A percentile compares a stretch with the other conserved stretches of the same genome.
Evolutionary conservation across 2,113 vertebrate species (phyloP).

Genomic region (Mystacornis crossleyi): DNA sequence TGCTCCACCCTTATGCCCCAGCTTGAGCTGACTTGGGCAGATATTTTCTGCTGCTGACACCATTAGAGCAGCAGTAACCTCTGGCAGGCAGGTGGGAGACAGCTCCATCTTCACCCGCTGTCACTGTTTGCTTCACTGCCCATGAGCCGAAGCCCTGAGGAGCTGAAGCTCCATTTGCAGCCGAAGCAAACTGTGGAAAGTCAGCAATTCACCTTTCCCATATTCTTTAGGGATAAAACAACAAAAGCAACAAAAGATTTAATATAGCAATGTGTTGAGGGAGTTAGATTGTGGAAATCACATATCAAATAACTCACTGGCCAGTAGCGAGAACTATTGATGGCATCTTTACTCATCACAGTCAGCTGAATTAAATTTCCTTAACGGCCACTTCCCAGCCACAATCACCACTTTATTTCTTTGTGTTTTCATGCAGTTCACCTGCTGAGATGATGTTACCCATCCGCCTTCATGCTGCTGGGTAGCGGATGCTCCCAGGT

Average conservation of each 20-base stretch:
- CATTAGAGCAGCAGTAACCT: constrained; percentile 21
- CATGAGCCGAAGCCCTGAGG: neutral
- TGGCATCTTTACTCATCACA: neutral
- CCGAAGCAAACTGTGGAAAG: neutral
- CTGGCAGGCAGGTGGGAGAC: constrained; percentile 56
- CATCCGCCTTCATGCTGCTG: neutral
- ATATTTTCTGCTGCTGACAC: neutral
- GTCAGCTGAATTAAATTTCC: constrained; percentile 7
- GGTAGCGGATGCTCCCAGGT: constrained; percentile 14
- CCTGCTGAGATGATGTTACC: neutral
- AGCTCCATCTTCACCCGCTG: neutral
- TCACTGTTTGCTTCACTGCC: constrained; percentile 11
- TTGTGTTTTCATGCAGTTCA: neutral
- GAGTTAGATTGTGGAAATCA: constrained; percentile 3
- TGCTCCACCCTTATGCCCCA: neutral
- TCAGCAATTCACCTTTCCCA: constrained; percentile 5
- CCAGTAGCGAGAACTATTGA: neutral
- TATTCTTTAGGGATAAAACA: constrained; percentile 32
- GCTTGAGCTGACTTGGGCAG: neutral
- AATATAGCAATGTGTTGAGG: neutral
- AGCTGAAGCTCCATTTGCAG: constrained; percentile 52
- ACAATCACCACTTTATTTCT: constrained; percentile 13
- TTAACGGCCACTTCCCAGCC: neutral
- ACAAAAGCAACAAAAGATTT: constrained; percentile 8
- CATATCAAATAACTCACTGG: neutral